These are phyloP conservation scores for Hydra vulgaris DNA, from an alignment of 30 jellyfish, hydroid and myxozoan species.

Conservation along the genomic window DNA sequence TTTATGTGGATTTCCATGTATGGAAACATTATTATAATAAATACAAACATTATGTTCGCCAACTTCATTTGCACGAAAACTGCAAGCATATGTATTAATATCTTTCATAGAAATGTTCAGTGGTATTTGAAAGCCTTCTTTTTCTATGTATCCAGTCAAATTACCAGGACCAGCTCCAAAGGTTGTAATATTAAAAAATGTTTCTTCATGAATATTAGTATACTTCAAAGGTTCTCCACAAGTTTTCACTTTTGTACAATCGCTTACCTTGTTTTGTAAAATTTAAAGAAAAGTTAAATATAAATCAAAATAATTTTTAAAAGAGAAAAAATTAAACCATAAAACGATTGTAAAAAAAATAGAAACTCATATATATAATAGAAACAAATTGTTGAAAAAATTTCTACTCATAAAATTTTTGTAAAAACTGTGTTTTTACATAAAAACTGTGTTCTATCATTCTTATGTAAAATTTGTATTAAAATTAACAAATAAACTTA, in stretches of 20 bases:
- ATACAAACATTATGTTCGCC: constrained; percentile 36
- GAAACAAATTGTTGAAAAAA: too few species aligned
- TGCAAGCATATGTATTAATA: constrained; percentile 41
- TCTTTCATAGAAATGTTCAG: constrained; percentile 35
- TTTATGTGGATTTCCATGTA: constrained; percentile 74
- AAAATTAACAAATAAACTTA: too few species aligned
- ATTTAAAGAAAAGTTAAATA: neutral
- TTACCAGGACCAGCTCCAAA: constrained; percentile 98
- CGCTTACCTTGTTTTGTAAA: constrained; percentile 51
- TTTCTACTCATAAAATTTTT: too few species aligned
- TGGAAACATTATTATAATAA: constrained; percentile 50
- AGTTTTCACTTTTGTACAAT: constrained; percentile 64
- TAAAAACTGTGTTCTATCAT: too few species aligned
- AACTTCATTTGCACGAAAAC: constrained; percentile 54
- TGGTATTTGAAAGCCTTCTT: constrained; percentile 41
- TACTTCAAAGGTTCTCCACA: constrained; percentile 84
- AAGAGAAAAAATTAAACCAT: too few species aligned
- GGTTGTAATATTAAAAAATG: constrained; percentile 67
- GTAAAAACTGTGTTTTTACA: too few species aligned
- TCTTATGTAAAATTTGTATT: too few species aligned
- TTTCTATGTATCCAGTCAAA: constrained; percentile 39
- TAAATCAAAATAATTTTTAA: too few species aligned
- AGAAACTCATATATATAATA: too few species aligned
- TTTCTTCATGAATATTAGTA: constrained; percentile 65
- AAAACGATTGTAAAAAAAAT: too few species aligned